Evolutionary conservation across 2,888 invertebrate genomes (phyloP), one percentile per base, ranked within the genome.

Genomic region (Acrobasis consociella): DNA sequence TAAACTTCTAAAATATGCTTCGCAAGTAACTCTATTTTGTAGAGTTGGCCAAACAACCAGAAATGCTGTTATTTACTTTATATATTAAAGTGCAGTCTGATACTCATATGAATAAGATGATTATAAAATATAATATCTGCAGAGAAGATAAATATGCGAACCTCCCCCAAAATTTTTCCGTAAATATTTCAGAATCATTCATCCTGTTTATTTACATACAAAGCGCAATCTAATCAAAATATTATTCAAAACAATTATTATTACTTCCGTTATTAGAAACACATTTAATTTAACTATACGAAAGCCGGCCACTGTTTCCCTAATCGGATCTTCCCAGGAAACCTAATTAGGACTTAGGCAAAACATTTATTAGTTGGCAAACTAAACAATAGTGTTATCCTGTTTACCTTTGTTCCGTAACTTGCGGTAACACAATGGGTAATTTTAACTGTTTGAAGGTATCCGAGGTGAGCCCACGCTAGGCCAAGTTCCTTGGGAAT

Each of bases 281-380:
- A 62, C 11, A 46, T 49, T 38, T 37, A 31, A 13, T 49, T 53
- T 60, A 38, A 37, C 16, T 49, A 53, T 49, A 9, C 55, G 16
- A 49, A 31, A 55, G 49, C 37, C 46, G 22, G 22, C 49, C 15
- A 53, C 46, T 46, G 15, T 10, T 16, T 49, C 37, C n/a, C 60
- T 58, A 62, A 62, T 62, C 63, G 49, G 64, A 62, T 68, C 58
- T 62, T 61, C 60, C 65, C 65, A 62, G 64, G 53, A 68, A 68
- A 66, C 60, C 65, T 64, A 65, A 63, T 68, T 66, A 66, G 65
- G 58, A 60, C 56, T 63, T 51, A 49, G 59, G 15, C 61, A 62
- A 60, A 64, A 66, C 65, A 66, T 66, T 68, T 64, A 63, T 66
- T 63, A 64, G 68, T 66, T 64, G 60, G 60, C 60, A 49, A 65